phyloP scores from a whole-genome alignment of 64 coral and sea anemone genomes.

The Stichodactyla mertensii region DNA sequence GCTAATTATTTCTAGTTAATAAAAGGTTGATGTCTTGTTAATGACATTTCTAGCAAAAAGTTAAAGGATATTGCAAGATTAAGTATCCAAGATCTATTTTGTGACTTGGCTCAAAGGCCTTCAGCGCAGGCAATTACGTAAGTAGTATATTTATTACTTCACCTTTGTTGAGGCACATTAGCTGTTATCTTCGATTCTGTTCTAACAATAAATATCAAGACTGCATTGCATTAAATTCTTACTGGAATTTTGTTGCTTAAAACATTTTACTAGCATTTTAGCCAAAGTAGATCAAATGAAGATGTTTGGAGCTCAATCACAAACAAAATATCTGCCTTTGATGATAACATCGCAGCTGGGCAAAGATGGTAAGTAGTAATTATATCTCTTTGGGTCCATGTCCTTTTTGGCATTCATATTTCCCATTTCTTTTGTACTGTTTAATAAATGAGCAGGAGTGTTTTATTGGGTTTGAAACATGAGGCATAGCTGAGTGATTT shows the following conservation, averaged over 20 bases:
- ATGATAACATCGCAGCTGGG: constrained; percentile 84
- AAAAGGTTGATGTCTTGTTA: background rate
- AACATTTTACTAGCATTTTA: constrained; percentile 18
- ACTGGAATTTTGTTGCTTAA: background rate
- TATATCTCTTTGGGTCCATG: too few species aligned
- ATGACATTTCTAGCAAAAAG: constrained; percentile 21
- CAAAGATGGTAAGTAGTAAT: constrained; percentile 19
- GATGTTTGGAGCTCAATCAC: constrained; percentile 58
- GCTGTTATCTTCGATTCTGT: too few species aligned
- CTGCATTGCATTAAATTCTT: too few species aligned
- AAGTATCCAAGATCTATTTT: constrained; percentile 65
- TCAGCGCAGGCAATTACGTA: constrained; percentile 86
- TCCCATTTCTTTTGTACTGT: too few species aligned
- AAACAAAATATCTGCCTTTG: constrained; percentile 53
- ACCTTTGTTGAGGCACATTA: background rate
- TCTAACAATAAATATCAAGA: too few species aligned
- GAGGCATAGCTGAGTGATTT: too few species aligned
- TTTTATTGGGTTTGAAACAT: too few species aligned
- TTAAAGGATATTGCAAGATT: constrained; percentile 42
- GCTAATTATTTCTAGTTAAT: background rate
- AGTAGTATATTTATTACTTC: background rate
- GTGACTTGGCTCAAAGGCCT: constrained; percentile 64
- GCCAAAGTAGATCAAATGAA: constrained; percentile 81
- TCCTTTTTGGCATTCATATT: background rate
- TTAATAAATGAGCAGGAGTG: too few species aligned